phyloP scores from a whole-genome alignment of 1,140 invertebrate species.

The Sycophaga agraensis region DNA sequence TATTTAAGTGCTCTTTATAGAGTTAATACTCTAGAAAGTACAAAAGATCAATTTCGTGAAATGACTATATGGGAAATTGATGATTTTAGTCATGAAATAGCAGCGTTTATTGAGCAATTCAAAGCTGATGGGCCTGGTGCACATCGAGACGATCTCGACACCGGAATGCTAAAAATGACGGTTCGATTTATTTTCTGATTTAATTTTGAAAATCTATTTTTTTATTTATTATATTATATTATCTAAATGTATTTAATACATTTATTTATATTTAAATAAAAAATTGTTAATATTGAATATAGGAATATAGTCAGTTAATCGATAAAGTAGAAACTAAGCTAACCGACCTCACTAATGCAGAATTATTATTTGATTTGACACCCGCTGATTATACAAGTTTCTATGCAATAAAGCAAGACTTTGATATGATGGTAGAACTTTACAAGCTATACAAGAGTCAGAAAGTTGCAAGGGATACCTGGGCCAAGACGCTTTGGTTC shows the following conservation, averaged over 20 bases:
- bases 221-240: too few relatives aligned
- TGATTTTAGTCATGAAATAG: conserved; percentile 67
- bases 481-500: conserved; percentile 85
- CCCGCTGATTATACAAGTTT: conserved; percentile 80
- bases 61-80: conserved; percentile 72
- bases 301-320: too few relatives aligned
- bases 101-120: conserved; percentile 72
- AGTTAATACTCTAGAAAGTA: conserved; percentile 67
- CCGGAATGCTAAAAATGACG: conserved; percentile 69
- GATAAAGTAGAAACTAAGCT: conserved; percentile 50
- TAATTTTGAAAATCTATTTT: not conserved
- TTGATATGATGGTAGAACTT: conserved; percentile 70
- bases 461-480: conserved; percentile 72
- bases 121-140: conserved; percentile 74
- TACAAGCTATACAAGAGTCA: conserved; percentile 80
- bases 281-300: too few relatives aligned
- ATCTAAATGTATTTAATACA: too few relatives aligned
- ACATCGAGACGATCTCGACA: conserved; percentile 74
- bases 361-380: conserved; percentile 82
- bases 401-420: conserved; percentile 70
- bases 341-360: conserved; percentile 72
- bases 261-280: too few relatives aligned
- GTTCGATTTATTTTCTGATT: too few relatives aligned
- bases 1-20: conserved; percentile 69
- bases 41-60: conserved; percentile 77